These are phyloP conservation scores for Chaunax sp. DNA, from an alignment of 2,797 vertebrate genomes.

Conservation along the genomic window DNA sequence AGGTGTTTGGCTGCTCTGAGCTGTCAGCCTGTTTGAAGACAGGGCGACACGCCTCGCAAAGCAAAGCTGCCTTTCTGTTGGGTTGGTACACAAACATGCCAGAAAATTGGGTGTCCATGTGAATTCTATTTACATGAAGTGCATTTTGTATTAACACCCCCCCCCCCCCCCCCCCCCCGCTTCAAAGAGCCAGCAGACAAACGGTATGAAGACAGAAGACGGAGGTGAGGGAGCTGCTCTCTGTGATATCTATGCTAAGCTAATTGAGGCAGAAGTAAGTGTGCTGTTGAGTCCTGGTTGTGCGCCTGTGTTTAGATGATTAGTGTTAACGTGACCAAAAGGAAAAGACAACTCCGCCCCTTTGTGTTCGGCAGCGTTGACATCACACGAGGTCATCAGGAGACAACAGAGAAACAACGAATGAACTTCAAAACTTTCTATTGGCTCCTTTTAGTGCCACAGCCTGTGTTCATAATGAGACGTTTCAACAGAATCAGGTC, in stretches of 20 bases:
- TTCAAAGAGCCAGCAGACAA: constrained; percentile 31
- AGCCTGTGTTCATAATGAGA: neutral
- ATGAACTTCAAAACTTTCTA: neutral
- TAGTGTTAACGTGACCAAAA: constrained; percentile 6
- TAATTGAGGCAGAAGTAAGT: neutral
- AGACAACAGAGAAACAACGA: constrained; percentile 10
- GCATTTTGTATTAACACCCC: constrained; percentile 21
- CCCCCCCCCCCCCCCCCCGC: neutral
- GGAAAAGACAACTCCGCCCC: constrained; percentile 66
- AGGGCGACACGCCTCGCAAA: constrained; percentile 20
- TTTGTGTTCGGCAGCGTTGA: constrained; percentile 33
- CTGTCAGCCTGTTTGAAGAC: constrained; percentile 50
- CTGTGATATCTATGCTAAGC: neutral
- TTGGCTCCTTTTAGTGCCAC: neutral
- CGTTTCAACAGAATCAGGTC: no score
- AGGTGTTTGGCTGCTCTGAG: constrained; percentile 15
- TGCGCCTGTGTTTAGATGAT: constrained; percentile 25
- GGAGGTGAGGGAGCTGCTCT: constrained; percentile 8
- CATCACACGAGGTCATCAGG: constrained; percentile 26
- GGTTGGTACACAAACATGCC: constrained; percentile 42
- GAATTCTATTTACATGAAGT: constrained; percentile 47
- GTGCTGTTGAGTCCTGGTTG: neutral
- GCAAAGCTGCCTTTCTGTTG: constrained; percentile 1
- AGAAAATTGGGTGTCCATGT: constrained; percentile 23
- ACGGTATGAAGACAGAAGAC: constrained; percentile 3